These are phyloP conservation scores for Andricus curvator DNA, from an alignment of 2,888 invertebrate genomes.

Conservation along the genomic window DNA sequence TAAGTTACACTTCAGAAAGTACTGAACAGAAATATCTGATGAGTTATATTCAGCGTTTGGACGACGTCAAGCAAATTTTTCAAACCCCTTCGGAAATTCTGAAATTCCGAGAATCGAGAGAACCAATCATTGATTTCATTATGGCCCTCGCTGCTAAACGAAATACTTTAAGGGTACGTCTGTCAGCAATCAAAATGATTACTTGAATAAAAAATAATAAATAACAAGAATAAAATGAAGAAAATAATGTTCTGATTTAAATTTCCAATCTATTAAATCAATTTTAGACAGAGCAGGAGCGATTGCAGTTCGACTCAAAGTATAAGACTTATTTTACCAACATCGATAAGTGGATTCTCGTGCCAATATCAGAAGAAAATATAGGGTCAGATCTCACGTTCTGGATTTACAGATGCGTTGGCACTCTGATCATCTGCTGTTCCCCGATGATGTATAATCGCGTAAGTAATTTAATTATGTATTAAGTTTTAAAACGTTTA, in stretches of 20 bases:
- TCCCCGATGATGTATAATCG: conserved; percentile 70
- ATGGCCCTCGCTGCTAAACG: conserved; percentile 64
- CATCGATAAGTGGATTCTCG: conserved; percentile 72
- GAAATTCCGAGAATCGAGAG: conserved; percentile 64
- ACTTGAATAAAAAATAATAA: not conserved
- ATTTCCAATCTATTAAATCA: conserved; percentile 26
- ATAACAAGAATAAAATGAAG: not conserved
- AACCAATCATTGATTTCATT: conserved; percentile 68
- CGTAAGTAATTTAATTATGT: conserved; percentile 55
- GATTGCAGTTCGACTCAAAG: conserved; percentile 61
- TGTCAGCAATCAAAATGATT: not conserved
- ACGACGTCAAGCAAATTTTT: conserved; percentile 68
- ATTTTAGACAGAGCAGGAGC: conserved; percentile 61
- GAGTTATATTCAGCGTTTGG: conserved; percentile 62
- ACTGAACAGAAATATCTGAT: conserved; percentile 63
- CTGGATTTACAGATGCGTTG: conserved; percentile 72
- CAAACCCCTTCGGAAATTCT: conserved; percentile 57
- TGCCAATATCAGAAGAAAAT: conserved; percentile 68
- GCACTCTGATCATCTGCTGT: conserved; percentile 70
- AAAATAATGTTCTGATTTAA: not conserved
- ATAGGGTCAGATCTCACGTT: conserved; percentile 66
- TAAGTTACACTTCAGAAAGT: conserved; percentile 61
- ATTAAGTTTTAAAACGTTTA: not conserved
- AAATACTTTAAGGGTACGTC: conserved; percentile 62
- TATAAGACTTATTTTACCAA: conserved; percentile 69